Conservation (phyloP, 2,888 invertebrate genomes). For the Coelopa pilipes region DNA sequence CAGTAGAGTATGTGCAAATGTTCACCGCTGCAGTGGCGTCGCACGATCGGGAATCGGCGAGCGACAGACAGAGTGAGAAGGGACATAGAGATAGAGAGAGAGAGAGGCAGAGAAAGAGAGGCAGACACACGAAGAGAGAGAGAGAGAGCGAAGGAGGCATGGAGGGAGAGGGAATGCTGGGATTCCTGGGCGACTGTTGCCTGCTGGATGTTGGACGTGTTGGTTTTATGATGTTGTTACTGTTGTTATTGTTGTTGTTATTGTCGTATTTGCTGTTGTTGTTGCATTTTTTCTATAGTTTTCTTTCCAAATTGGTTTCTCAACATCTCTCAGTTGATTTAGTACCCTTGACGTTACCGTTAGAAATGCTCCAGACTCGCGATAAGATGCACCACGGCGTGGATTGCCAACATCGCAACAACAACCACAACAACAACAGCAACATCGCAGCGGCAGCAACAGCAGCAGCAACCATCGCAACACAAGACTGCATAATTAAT, state of each 20-base stretch:
- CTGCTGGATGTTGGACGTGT: not conserved
- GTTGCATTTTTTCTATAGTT: not conserved
- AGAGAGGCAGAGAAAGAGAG: too few relatives aligned
- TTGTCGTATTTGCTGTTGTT: slow-evolving; percentile 3
- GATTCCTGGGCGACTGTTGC: not conserved
- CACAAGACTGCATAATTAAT: slow-evolving; percentile 24
- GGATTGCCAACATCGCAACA: not conserved
- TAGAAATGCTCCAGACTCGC: slow-evolving; percentile 20
- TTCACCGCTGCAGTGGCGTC: not conserved
- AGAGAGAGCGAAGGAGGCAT: too few relatives aligned
- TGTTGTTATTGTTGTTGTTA: slow-evolving; percentile 6
- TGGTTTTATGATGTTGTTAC: not conserved
- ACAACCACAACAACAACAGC: not conserved
- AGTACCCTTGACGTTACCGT: slow-evolving; percentile 22
- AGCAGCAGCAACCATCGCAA: slow-evolving; percentile 11
- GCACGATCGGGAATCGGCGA: not conserved
- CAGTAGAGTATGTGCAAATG: slow-evolving; percentile 21
- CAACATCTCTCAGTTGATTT: slow-evolving; percentile 15
- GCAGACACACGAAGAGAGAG: too few relatives aligned
- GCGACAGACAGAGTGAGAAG: not conserved
- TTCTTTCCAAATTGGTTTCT: slow-evolving; percentile 6
- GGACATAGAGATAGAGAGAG: too few relatives aligned
- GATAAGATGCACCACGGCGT: slow-evolving; percentile 1
- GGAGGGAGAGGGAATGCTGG: not conserved
- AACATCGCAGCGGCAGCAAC: slow-evolving; percentile 23